A percentile compares a stretch with the other conserved stretches of the same genome.
phyloP scores from a whole-genome alignment of 2,113 vertebrate species.

The Scophthalmus maximus region DNA sequence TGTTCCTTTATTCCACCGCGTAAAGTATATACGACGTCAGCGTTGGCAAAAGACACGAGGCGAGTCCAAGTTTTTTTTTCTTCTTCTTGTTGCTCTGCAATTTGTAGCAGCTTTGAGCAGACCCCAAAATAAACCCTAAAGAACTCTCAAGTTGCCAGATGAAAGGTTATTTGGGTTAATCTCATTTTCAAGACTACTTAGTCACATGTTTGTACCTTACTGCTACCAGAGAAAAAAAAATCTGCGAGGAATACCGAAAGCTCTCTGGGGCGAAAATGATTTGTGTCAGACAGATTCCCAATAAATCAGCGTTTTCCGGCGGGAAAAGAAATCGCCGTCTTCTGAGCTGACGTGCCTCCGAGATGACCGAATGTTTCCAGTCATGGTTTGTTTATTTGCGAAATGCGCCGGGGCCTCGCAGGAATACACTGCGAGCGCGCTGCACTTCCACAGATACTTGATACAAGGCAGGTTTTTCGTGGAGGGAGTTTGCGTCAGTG shows the following conservation, averaged over 20 bases:
- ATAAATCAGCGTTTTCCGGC: constrained; percentile 35
- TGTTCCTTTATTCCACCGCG: constrained; percentile 26
- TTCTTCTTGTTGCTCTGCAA: constrained; percentile 9
- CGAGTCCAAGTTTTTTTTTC: background rate
- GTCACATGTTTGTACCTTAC: background rate
- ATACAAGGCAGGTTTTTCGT: constrained; percentile 44
- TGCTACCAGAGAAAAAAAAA: background rate
- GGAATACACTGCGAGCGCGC: background rate
- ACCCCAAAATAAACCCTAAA: constrained; percentile 33
- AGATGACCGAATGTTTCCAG: constrained; percentile 60
- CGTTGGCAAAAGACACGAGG: constrained; percentile 18
- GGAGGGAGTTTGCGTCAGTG: constrained; percentile 22
- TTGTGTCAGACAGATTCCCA: constrained; percentile 12
- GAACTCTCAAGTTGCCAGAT: constrained; percentile 4
- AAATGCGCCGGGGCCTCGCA: constrained; percentile 32
- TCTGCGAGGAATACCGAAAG: background rate
- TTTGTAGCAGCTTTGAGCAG: constrained; percentile 17
- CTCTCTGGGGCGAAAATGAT: constrained; percentile 18
- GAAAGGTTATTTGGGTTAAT: constrained; percentile 36
- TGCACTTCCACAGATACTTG: constrained; percentile 31
- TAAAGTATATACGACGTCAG: constrained; percentile 30
- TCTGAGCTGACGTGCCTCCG: background rate
- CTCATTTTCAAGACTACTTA: constrained; percentile 17
- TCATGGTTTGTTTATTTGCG: constrained; percentile 68
- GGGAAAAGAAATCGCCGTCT: background rate